These are phyloP conservation scores for Hirtodrosophila cameraria DNA, from an alignment of 2,888 invertebrate species.

Conservation along the genomic window DNA sequence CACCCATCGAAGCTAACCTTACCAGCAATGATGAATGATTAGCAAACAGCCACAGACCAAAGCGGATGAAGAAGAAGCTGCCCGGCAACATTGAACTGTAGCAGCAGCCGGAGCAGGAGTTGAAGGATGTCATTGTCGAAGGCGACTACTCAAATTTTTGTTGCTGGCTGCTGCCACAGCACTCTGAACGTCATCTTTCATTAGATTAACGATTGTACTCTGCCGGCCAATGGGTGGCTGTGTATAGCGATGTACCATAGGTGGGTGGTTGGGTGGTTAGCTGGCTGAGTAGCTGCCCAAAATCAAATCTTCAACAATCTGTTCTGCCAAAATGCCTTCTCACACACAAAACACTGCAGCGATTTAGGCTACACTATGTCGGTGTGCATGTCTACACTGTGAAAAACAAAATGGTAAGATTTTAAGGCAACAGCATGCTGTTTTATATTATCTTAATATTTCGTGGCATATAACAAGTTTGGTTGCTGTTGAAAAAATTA, in stretches of 20 bases:
- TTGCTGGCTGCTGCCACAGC: constrained; percentile 7
- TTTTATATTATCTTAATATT: no score
- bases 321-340: constrained; percentile 63
- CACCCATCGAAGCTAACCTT: constrained; percentile 19
- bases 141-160: constrained; percentile 34
- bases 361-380: no score
- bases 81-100: constrained; percentile 3
- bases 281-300: no score
- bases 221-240: constrained; percentile 36
- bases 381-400: no score
- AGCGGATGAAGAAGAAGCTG: constrained; percentile 37
- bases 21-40: constrained; percentile 64
- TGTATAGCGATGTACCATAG: no score
- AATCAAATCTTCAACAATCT: constrained; percentile 76
- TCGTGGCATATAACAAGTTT: no score
- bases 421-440: no score
- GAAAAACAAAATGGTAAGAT: no score
- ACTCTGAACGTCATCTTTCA: constrained; percentile 72
- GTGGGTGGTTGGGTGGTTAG: no score
- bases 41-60: constrained; percentile 53
- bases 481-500: no score
- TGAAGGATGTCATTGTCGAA: background rate
- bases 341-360: constrained; percentile 14
- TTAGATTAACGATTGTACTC: constrained; percentile 78
- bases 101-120: background rate